phyloP scores from a whole-genome alignment of 2,888 invertebrate species.

The Hypsopygia costalis region DNA sequence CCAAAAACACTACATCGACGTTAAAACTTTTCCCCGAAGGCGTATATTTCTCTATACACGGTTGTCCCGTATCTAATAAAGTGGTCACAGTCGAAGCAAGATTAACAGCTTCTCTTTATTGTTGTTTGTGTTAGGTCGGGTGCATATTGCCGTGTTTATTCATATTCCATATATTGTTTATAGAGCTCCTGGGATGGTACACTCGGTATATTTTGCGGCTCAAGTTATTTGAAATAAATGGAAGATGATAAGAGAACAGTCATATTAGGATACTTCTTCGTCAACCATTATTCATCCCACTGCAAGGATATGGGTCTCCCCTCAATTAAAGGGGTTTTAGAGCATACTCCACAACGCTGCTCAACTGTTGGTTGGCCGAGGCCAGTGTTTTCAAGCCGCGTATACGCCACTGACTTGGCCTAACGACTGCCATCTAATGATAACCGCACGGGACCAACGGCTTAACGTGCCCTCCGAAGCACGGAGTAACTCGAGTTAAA shows the following conservation, averaged over 20 bases:
- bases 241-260: too few relatives aligned
- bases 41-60: constrained; percentile 72
- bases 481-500: too few relatives aligned
- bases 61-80: constrained; percentile 72
- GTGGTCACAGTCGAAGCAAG: constrained; percentile 77
- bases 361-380: too few relatives aligned
- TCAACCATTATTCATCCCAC: too few relatives aligned
- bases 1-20: constrained; percentile 26
- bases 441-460: too few relatives aligned
- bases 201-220: neutral
- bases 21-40: constrained; percentile 61
- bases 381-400: too few relatives aligned
- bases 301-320: too few relatives aligned
- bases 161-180: constrained; percentile 6
- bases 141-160: constrained; percentile 30
- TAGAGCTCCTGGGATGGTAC: neutral
- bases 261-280: too few relatives aligned
- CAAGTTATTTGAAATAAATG: neutral
- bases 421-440: too few relatives aligned
- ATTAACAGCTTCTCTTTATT: constrained; percentile 73
- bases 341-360: neutral
- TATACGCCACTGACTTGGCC: too few relatives aligned
- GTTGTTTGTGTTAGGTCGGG: constrained; percentile 52
- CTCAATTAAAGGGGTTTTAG: neutral
- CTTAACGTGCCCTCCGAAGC: too few relatives aligned